Conservation (phyloP, 2,113 vertebrate species). For the Nothoprocta pentlandii region DNA sequence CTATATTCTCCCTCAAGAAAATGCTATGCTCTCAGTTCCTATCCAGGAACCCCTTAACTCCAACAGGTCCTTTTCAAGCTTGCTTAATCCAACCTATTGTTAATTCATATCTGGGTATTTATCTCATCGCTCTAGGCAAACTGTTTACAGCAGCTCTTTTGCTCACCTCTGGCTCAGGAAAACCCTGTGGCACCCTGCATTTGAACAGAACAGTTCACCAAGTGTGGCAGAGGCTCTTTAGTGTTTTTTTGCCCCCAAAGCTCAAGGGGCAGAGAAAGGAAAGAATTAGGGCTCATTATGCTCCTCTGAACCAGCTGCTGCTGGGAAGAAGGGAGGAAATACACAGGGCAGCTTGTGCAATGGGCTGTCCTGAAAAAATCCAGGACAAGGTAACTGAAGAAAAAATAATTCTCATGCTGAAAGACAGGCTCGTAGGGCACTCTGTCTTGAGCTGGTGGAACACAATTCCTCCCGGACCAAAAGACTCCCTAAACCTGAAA, state of each 20-base stretch:
- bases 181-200: not conserved
- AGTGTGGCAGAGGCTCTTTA: not conserved
- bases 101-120: not conserved
- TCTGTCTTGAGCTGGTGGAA: not conserved
- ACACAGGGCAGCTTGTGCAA: not conserved
- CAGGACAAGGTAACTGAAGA: constrained; percentile 1
- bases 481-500: constrained; percentile 11
- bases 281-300: not conserved
- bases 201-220: not conserved
- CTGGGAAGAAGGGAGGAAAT: not conserved
- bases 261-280: not conserved
- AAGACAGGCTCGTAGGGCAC: constrained; percentile 30
- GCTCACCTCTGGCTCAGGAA: not conserved
- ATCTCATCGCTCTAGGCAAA: not conserved
- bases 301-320: not conserved
- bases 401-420: constrained; percentile 16
- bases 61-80: not conserved
- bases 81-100: not conserved
- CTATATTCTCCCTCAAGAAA: not conserved
- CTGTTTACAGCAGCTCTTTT: not conserved
- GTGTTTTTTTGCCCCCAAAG: not conserved
- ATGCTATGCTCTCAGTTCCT: not conserved
- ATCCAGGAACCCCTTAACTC: not conserved
- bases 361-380: constrained; percentile 40
- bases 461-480: not conserved